Evolutionary conservation across 2,113 vertebrate species (phyloP).

Genomic region (Pygoscelis antarcticus): DNA sequence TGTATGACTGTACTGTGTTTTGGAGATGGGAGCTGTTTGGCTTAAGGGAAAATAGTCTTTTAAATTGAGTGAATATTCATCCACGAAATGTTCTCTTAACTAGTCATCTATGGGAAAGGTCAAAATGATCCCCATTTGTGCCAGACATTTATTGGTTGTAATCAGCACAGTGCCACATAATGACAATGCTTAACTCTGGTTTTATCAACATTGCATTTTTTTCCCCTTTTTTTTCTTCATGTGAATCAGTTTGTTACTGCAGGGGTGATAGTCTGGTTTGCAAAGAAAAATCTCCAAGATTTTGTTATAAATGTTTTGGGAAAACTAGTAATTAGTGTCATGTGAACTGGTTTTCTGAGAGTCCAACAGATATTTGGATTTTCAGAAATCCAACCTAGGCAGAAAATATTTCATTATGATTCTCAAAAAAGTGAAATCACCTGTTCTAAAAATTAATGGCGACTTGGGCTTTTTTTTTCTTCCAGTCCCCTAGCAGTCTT

Average conservation of each 20-base stretch:
- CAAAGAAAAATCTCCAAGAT: neutral
- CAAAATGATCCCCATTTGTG: neutral
- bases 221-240: rapidly evolving
- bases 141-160: neutral
- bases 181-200: neutral
- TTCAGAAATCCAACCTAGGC: neutral
- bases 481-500: neutral
- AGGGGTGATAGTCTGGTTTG: neutral
- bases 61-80: neutral
- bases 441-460: neutral
- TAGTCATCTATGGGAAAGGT: neutral
- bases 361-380: neutral
- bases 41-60: neutral
- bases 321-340: neutral
- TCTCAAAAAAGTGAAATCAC: neutral
- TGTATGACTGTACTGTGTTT: neutral
- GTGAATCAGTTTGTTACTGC: neutral
- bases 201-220: neutral
- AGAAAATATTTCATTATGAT: neutral
- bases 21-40: neutral
- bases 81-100: neutral
- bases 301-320: neutral
- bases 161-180: neutral
- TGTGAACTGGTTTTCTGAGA: neutral
- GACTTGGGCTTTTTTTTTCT: neutral